Percentiles rank a stretch among this genome's conserved stretches.
These are phyloP conservation scores for Phalanger gymnotis DNA, from an alignment of 2,797 vertebrate species.

Conservation along the genomic window DNA sequence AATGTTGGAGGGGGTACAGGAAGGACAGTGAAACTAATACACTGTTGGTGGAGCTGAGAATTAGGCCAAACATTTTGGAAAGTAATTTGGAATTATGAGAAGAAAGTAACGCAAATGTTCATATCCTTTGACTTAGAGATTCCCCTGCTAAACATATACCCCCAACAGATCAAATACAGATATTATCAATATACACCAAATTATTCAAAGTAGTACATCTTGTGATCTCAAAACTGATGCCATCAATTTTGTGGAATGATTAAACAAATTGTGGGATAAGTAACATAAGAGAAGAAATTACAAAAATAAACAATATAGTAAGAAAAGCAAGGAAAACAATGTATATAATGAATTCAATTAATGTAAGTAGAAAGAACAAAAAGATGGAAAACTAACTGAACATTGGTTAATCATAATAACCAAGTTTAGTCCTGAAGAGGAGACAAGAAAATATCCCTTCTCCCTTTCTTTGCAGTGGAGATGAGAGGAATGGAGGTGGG, in stretches of 20 bases:
- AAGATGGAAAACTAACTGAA: neutral
- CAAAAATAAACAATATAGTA: neutral
- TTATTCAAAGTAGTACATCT: neutral
- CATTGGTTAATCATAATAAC: neutral
- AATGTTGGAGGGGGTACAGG: neutral
- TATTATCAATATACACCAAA: neutral
- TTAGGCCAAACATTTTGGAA: neutral
- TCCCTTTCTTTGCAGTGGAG: neutral
- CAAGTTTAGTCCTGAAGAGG: neutral
- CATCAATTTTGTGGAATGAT: neutral
- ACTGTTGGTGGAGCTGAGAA: neutral
- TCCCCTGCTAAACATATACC: neutral
- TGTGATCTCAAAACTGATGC: neutral
- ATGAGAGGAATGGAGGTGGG: neutral
- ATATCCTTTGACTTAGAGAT: neutral
- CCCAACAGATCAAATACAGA: neutral
- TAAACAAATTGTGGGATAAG: neutral
- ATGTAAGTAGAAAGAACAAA: neutral
- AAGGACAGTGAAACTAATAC: neutral
- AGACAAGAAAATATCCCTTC: neutral
- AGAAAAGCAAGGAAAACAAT: neutral
- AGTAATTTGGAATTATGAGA: neutral
- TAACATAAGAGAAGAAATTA: neutral
- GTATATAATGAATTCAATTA: neutral
- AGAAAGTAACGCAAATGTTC: neutral